Evolutionary conservation across 2,888 invertebrate genomes (phyloP).

Genomic region (Stenodera caucasica): DNA sequence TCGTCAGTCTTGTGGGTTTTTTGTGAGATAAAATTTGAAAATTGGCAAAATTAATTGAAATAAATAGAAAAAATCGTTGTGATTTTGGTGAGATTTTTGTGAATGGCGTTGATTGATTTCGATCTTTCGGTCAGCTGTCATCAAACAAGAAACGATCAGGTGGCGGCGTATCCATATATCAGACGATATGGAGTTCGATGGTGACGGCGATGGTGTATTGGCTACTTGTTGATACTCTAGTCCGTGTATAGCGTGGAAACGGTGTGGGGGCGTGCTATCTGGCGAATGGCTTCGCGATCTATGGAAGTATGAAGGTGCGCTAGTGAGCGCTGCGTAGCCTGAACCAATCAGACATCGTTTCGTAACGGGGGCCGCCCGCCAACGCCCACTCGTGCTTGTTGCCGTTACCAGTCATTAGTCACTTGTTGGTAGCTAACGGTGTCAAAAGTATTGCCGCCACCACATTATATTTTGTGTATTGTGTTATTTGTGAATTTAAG

Average conservation of each 20-base stretch:
- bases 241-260: conserved; percentile 39
- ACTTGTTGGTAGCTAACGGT: conserved; percentile 37
- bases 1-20: no score
- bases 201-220: conserved; percentile 51
- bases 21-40: no score
- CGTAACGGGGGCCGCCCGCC: conserved; percentile 40
- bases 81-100: background rate
- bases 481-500: conserved; percentile 15
- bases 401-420: conserved; percentile 47
- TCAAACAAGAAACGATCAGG: conserved; percentile 17
- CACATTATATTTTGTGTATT: conserved; percentile 21
- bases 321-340: conserved; percentile 49
- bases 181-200: conserved; percentile 27
- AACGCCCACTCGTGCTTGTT: conserved; percentile 49
- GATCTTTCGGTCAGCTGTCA: conserved; percentile 13
- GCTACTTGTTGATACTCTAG: conserved; percentile 56
- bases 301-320: conserved; percentile 44
- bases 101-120: background rate
- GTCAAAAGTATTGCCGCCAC: conserved; percentile 15
- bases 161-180: conserved; percentile 30
- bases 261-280: conserved; percentile 49
- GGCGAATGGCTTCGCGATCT: conserved; percentile 51
- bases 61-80: conserved; percentile 20
- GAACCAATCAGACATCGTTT: conserved; percentile 53
- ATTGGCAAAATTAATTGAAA: conserved; percentile 9